Evolutionary conservation across 2,888 invertebrate genomes (phyloP).

Genomic region (Merodon equestris): DNA sequence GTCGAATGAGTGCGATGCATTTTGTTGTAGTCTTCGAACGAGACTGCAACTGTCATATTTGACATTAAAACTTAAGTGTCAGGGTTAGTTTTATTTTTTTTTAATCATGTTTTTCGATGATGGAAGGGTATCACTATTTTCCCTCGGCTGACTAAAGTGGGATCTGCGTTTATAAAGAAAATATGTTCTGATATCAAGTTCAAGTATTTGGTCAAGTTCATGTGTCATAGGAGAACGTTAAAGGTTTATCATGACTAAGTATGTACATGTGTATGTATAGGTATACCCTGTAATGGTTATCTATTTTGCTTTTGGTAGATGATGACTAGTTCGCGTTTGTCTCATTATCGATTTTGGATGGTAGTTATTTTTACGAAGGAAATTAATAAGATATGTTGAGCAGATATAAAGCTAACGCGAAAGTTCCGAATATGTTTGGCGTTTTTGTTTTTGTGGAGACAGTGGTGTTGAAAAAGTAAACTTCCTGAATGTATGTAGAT

Average conservation of each 20-base stretch:
- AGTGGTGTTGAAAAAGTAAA: too few species aligned
- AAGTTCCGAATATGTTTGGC: not conserved
- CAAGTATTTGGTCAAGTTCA: constrained; percentile 55
- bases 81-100: constrained; percentile 1
- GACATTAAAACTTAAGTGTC: constrained; percentile 21
- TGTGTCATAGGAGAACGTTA: constrained; percentile 26
- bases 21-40: constrained; percentile 3
- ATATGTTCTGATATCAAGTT: constrained; percentile 31
- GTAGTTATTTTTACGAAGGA: not conserved
- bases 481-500: too few species aligned
- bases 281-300: not conserved
- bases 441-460: too few species aligned
- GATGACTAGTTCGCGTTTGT: constrained; percentile 11
- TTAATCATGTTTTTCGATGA: not conserved
- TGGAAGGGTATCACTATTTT: not conserved
- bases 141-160: not conserved
- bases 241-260: constrained; percentile 24
- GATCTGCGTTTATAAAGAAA: not conserved
- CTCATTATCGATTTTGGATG: constrained; percentile 40
- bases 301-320: constrained; percentile 8
- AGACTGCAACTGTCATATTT: not conserved
- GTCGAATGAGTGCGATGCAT: not conserved
- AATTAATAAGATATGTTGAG: not conserved
- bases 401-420: too few species aligned
- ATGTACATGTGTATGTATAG: constrained; percentile 5